These are phyloP conservation scores for Matsumyia berberina DNA, from an alignment of 2,888 invertebrate genomes.

Conservation along the genomic window DNA sequence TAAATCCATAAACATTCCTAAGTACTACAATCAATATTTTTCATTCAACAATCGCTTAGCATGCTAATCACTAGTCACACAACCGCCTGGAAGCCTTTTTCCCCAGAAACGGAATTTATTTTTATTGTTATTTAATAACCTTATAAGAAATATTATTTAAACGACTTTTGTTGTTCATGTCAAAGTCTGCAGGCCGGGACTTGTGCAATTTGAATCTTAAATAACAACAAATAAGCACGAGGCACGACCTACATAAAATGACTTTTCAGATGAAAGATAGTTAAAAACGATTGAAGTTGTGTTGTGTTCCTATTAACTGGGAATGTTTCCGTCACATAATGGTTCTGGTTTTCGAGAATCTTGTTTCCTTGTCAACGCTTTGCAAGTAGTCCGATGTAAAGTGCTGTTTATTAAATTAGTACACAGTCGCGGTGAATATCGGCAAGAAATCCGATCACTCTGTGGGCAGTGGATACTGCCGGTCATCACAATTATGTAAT, in stretches of 20 bases:
- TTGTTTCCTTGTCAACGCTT: background rate
- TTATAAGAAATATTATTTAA: background rate
- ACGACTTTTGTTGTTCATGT: slow-evolving; percentile 50
- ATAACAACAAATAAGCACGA: slow-evolving; percentile 86
- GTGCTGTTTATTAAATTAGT: background rate
- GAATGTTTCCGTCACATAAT: no score
- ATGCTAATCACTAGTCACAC: slow-evolving; percentile 6
- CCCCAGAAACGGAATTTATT: background rate
- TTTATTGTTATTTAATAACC: background rate
- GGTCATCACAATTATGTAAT: background rate
- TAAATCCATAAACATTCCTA: background rate
- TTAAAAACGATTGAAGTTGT: background rate
- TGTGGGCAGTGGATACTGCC: no score
- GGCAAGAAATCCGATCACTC: background rate
- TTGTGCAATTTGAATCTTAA: slow-evolving; percentile 87
- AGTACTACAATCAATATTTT: background rate
- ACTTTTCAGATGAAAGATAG: slow-evolving; percentile 68
- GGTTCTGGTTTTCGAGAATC: no score
- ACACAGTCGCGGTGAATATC: background rate
- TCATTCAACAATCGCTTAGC: background rate
- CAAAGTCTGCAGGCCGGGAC: slow-evolving; percentile 86
- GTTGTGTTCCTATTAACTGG: background rate
- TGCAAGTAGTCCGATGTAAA: background rate
- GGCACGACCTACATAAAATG: slow-evolving; percentile 86
- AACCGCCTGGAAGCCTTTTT: background rate